Conservation (phyloP, 2,888 invertebrate genomes). For the Perdita meconis region DNA sequence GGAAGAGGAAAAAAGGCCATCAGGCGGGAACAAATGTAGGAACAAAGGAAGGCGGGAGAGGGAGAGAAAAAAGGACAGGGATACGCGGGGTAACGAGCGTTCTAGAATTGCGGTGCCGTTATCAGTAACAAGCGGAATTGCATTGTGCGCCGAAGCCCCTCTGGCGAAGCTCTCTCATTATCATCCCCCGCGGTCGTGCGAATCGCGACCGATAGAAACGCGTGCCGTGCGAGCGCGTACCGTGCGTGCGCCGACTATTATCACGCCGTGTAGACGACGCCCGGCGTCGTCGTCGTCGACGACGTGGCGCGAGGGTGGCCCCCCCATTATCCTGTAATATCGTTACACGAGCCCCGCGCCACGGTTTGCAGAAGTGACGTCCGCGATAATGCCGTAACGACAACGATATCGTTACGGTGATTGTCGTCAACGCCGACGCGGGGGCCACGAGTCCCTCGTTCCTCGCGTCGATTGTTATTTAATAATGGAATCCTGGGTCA, state of each 20-base stretch:
- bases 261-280: conserved; percentile 62
- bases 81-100: conserved; percentile 63
- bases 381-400: conserved; percentile 60
- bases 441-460: background rate
- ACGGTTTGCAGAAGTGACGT: conserved; percentile 56
- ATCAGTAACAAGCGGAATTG: conserved; percentile 72
- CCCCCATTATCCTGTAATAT: conserved; percentile 68
- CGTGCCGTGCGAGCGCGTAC: conserved; percentile 29
- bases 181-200: conserved; percentile 46
- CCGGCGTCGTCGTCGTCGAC: conserved; percentile 42
- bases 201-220: conserved; percentile 56
- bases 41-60: background rate
- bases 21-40: no score
- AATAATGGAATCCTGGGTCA: conserved; percentile 11
- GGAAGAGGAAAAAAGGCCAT: background rate
- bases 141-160: conserved; percentile 67
- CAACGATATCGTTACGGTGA: conserved; percentile 60
- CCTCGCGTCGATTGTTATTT: conserved; percentile 34
- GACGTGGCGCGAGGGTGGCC: conserved; percentile 22
- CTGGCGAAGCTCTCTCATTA: conserved; percentile 65
- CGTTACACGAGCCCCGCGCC: conserved; percentile 54
- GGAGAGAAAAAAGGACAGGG: conserved; percentile 6
- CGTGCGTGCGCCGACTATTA: conserved; percentile 51
- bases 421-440: conserved; percentile 43
- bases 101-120: conserved; percentile 61